phyloP scores from a whole-genome alignment of 2,113 vertebrate species.

The Corythaixoides concolor region DNA sequence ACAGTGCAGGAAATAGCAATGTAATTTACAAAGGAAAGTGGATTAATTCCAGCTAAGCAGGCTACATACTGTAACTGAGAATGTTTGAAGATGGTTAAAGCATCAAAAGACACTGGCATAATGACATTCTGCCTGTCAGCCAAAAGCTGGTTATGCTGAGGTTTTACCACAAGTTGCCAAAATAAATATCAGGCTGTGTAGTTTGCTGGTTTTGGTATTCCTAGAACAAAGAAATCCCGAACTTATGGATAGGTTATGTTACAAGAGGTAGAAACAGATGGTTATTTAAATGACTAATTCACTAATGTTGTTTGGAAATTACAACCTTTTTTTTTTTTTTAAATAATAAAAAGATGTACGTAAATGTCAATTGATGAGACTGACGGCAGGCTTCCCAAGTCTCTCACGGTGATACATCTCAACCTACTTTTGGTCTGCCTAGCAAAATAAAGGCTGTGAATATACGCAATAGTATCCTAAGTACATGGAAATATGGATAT shows the following conservation, averaged over 20 bases:
- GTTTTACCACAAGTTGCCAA: conserved; percentile 6
- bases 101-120: conserved; percentile 27
- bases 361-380: background rate
- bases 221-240: background rate
- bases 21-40: conserved; percentile 9
- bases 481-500: background rate
- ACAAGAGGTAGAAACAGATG: background rate
- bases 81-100: conserved; percentile 15
- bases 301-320: background rate
- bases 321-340: background rate
- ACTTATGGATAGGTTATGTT: background rate
- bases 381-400: background rate
- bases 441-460: background rate
- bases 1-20: conserved; percentile 7
- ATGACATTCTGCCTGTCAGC: conserved; percentile 25
- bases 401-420: background rate
- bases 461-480: rapidly evolving
- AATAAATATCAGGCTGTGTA: conserved; percentile 2
- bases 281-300: background rate
- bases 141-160: background rate
- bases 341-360: background rate
- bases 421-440: background rate
- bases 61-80: background rate
- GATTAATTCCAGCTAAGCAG: background rate
- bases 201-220: background rate